phyloP scores from a whole-genome alignment of 2,797 vertebrate genomes.

The Acrossocheilus fasciatus region DNA sequence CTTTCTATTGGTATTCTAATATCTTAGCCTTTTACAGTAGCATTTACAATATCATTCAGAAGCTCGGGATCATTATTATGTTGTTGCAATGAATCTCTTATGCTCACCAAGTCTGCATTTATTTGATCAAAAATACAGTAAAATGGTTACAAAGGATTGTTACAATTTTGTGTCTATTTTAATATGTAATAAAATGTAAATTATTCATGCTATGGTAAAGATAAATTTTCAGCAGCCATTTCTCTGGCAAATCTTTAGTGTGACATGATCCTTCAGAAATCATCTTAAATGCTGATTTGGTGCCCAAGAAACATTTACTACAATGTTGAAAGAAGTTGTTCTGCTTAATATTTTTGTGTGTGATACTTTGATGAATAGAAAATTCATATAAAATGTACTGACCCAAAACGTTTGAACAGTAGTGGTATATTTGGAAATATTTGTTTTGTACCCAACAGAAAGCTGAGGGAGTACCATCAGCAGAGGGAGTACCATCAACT shows the following conservation, averaged over 20 bases:
- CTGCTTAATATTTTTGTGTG: not conserved
- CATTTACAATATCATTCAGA: not conserved
- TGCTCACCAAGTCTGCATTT: not conserved
- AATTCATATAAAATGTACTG: not conserved
- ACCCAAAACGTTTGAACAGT: not conserved
- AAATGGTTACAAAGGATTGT: not conserved
- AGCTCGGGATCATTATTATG: not conserved
- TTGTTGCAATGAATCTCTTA: not conserved
- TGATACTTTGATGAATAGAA: not conserved
- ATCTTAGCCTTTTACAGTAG: not conserved
- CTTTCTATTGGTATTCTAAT: not conserved
- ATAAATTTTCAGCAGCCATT: not conserved
- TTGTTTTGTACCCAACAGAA: slow-evolving; percentile 72
- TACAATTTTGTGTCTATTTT: not conserved
- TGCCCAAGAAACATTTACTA: not conserved
- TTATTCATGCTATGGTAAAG: not conserved
- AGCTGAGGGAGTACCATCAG: slow-evolving; percentile 69
- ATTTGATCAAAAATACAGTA: not conserved
- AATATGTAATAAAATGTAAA: not conserved
- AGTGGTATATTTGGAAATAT: not conserved
- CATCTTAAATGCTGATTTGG: not conserved
- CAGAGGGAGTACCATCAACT: slow-evolving; percentile 66
- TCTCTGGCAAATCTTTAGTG: not conserved
- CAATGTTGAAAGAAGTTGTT: not conserved
- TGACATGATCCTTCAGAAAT: not conserved